These are phyloP conservation scores for Dasypogon diadema DNA, from an alignment of 2,888 invertebrate genomes.

Conservation along the genomic window DNA sequence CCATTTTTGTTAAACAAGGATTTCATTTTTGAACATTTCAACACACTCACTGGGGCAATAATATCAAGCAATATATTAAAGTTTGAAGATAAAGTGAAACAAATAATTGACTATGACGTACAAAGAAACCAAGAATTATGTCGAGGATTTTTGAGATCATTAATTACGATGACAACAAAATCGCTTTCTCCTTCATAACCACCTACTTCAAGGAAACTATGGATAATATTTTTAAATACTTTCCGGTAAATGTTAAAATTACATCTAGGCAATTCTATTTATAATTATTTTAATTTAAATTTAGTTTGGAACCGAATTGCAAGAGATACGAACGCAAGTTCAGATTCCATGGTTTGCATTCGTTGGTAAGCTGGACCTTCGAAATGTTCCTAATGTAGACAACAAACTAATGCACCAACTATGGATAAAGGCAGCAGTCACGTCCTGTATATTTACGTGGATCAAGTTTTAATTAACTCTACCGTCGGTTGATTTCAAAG, in stretches of 20 bases:
- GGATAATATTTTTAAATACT: neutral
- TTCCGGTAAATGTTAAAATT: neutral
- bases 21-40: neutral
- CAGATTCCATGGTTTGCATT: neutral
- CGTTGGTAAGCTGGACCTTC: neutral
- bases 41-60: neutral
- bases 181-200: neutral
- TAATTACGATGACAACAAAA: neutral
- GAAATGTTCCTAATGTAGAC: too few species aligned
- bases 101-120: neutral
- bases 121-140: slow-evolving; percentile 2
- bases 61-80: neutral
- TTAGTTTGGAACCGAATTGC: neutral
- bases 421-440: too few species aligned
- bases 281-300: neutral
- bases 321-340: neutral
- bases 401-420: too few species aligned
- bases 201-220: neutral
- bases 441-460: too few species aligned
- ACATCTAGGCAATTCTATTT: neutral
- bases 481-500: too few species aligned
- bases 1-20: neutral
- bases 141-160: neutral
- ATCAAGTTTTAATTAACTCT: too few species aligned
- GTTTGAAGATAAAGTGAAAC: neutral